Percentiles rank a stretch among this genome's conserved stretches.
These are phyloP conservation scores for Drosophila tropicalis DNA, from an alignment of 1,140 invertebrate species.

Conservation along the genomic window DNA sequence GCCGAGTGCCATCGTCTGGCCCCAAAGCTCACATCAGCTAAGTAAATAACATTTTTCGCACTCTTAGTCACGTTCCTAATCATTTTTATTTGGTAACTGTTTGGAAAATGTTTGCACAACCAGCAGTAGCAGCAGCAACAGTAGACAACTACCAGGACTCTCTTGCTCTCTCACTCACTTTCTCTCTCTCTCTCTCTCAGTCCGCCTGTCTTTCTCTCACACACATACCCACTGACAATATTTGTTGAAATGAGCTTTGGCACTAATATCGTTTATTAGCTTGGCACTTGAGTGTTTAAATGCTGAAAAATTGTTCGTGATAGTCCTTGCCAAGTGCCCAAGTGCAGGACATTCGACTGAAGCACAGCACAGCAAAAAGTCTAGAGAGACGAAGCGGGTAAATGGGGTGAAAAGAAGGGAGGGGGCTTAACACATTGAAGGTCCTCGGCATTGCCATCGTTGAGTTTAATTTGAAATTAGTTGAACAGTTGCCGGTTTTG, in stretches of 20 bases:
- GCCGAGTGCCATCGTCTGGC: conserved; percentile 34
- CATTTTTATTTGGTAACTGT: conserved; percentile 78
- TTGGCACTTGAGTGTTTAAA: conserved; percentile 76
- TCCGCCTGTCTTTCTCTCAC: too few relatives aligned
- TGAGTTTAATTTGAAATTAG: conserved; percentile 74
- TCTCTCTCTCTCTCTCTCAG: background rate
- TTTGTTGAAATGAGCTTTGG: conserved; percentile 72
- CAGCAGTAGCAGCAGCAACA: conserved; percentile 43
- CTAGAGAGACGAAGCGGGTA: background rate
- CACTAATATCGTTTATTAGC: conserved; percentile 76
- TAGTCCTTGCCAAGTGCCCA: conserved; percentile 52
- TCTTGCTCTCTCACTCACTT: background rate
- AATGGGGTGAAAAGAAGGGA: background rate
- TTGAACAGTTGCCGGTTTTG: conserved; percentile 62
- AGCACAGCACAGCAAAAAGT: conserved; percentile 12
- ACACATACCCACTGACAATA: conserved; percentile 49
- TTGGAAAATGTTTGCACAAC: conserved; percentile 73
- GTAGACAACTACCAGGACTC: conserved; percentile 21
- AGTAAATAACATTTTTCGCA: conserved; percentile 78
- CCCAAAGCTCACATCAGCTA: conserved; percentile 72
- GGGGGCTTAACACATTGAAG: conserved; percentile 27
- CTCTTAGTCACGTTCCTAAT: conserved; percentile 78
- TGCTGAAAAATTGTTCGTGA: conserved; percentile 74
- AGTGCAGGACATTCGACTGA: conserved; percentile 29
- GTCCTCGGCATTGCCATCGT: conserved; percentile 57